phyloP scores from a whole-genome alignment of 1,140 invertebrate species.

The Rhyzopertha dominica region DNA sequence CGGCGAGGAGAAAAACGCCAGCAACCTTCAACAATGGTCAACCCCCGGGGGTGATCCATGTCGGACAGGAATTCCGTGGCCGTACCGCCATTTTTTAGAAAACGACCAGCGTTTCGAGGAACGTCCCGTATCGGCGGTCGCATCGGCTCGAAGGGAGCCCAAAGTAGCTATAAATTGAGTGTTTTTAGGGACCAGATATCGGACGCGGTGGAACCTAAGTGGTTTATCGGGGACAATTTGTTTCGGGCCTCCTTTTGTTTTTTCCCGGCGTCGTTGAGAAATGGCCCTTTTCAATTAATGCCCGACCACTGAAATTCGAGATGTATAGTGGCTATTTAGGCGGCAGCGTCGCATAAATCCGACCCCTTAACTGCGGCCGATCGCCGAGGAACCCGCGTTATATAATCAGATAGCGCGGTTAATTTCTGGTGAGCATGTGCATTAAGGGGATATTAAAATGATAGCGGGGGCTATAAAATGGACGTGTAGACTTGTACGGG shows the following conservation, averaged over 20 bases:
- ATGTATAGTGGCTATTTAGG: too few relatives aligned
- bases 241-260: conserved; percentile 15
- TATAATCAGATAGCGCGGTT: too few relatives aligned
- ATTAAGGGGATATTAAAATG: too few relatives aligned
- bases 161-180: conserved; percentile 33
- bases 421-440: too few relatives aligned
- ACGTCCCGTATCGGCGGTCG: conserved; percentile 15
- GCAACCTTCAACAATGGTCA: too few relatives aligned
- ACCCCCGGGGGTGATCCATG: conserved; percentile 22
- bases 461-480: too few relatives aligned
- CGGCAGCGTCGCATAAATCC: too few relatives aligned
- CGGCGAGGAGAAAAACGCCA: too few relatives aligned
- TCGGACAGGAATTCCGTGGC: conserved; percentile 26
- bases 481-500: too few relatives aligned
- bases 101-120: conserved; percentile 26
- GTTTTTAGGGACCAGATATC: conserved; percentile 29
- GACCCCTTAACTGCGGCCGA: too few relatives aligned
- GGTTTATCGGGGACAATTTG: conserved; percentile 25
- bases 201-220: conserved; percentile 18
- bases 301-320: conserved; percentile 14
- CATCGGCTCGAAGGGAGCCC: conserved; percentile 26
- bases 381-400: too few relatives aligned
- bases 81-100: conserved; percentile 31
- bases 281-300: conserved; percentile 19
- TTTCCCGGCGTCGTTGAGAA: conserved; percentile 15